These are phyloP conservation scores for Pterocles orientalis DNA, from an alignment of 2,113 vertebrate species.

Conservation along the genomic window DNA sequence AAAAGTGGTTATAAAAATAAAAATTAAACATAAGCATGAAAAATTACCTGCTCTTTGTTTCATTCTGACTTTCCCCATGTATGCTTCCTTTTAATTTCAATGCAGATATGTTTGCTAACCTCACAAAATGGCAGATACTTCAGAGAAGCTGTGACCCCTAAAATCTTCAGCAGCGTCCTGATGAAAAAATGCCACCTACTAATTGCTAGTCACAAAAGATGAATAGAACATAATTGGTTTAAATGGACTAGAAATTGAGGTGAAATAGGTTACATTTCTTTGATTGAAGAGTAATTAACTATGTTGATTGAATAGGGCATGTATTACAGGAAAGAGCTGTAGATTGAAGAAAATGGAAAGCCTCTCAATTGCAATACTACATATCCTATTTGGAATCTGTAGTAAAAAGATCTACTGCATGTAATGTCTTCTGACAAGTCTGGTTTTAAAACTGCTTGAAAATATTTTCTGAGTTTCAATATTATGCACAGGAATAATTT, in stretches of 20 bases:
- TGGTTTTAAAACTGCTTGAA: background rate
- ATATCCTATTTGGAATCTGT: background rate
- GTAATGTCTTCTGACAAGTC: background rate
- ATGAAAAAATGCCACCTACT: background rate
- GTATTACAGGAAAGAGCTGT: background rate
- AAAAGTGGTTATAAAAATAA: background rate
- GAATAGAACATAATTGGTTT: background rate
- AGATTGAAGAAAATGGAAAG: background rate
- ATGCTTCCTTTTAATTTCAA: background rate
- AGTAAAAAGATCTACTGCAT: background rate
- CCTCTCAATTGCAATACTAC: background rate
- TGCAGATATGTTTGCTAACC: background rate
- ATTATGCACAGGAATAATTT: background rate
- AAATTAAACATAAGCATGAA: background rate
- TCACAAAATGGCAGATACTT: background rate
- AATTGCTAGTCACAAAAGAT: background rate
- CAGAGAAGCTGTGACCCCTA: background rate
- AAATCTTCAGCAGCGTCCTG: background rate
- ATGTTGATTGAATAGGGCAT: background rate
- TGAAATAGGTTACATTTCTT: background rate
- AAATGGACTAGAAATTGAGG: background rate
- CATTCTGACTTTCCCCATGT: background rate
- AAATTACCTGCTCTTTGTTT: background rate
- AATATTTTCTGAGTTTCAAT: background rate
- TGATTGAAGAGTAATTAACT: background rate